Evolutionary conservation across 64 coral and sea anemone genomes (phyloP).

Genomic region (Actinia equina): DNA sequence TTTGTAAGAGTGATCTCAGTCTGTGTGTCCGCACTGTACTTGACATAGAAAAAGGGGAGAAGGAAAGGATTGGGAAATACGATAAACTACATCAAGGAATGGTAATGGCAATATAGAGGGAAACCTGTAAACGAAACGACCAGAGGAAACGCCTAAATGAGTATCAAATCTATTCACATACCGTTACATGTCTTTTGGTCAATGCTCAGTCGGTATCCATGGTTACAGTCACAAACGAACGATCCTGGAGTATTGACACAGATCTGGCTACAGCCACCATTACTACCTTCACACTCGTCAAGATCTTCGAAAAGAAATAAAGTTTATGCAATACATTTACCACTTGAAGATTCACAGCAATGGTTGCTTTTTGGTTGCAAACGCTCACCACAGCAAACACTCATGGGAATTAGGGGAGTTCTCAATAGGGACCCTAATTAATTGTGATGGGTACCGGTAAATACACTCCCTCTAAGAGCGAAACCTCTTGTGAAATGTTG

Average conservation of each 20-base stretch:
- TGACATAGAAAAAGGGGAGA: too few relatives aligned
- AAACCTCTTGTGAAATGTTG: too few relatives aligned
- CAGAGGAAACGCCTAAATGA: background rate
- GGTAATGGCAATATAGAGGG: background rate
- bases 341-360: background rate
- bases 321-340: background rate
- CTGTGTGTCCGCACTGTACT: too few relatives aligned
- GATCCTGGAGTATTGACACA: conserved; percentile 34
- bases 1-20: too few relatives aligned
- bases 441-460: too few relatives aligned
- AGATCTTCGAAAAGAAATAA: conserved; percentile 2
- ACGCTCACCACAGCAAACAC: too few relatives aligned
- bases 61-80: background rate
- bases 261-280: conserved; percentile 3
- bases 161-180: background rate
- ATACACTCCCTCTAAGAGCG: too few relatives aligned
- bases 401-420: too few relatives aligned
- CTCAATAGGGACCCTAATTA: too few relatives aligned
- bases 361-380: background rate
- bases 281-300: conserved; percentile 2
- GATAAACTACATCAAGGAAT: background rate
- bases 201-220: background rate
- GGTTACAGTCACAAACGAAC: conserved; percentile 26
- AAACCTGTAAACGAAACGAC: background rate
- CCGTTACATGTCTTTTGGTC: conserved; percentile 20